Conservation (phyloP, 2,797 vertebrate genomes). For the Myotis planiceps region DNA sequence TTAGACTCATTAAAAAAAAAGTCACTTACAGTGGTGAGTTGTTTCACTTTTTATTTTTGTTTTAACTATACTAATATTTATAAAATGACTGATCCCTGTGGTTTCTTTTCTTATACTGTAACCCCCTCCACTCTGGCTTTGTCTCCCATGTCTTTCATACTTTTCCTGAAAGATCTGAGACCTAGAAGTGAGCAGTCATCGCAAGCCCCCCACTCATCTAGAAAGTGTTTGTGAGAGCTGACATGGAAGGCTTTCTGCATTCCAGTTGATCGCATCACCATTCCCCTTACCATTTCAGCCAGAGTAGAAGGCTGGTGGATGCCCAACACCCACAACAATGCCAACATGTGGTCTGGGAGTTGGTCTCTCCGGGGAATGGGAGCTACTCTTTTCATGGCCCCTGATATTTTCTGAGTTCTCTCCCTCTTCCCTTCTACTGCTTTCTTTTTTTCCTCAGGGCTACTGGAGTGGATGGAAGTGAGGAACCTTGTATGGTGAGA, state of each 20-base stretch:
- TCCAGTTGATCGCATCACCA: neutral
- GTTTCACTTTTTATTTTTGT: conserved; percentile 33
- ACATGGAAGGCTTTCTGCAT: neutral
- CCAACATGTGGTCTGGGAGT: neutral
- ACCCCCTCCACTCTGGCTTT: neutral
- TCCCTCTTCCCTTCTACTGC: neutral
- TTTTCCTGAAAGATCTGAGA: neutral
- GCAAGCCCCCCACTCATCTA: neutral
- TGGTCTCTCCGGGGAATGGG: neutral
- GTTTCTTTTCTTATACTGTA: neutral
- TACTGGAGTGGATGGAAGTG: neutral
- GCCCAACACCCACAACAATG: neutral
- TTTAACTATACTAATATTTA: neutral
- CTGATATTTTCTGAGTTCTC: neutral
- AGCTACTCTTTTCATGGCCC: neutral
- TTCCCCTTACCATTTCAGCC: neutral
- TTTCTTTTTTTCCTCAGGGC: neutral
- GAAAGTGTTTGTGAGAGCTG: neutral
- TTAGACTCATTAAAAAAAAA: neutral
- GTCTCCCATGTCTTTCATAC: neutral
- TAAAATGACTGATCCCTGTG: neutral
- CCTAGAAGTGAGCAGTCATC: neutral
- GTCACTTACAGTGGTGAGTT: neutral
- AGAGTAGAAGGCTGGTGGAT: neutral
- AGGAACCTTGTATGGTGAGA: neutral